phyloP scores from a whole-genome alignment of 2,113 vertebrate species.

The Notothenia coriiceps region DNA sequence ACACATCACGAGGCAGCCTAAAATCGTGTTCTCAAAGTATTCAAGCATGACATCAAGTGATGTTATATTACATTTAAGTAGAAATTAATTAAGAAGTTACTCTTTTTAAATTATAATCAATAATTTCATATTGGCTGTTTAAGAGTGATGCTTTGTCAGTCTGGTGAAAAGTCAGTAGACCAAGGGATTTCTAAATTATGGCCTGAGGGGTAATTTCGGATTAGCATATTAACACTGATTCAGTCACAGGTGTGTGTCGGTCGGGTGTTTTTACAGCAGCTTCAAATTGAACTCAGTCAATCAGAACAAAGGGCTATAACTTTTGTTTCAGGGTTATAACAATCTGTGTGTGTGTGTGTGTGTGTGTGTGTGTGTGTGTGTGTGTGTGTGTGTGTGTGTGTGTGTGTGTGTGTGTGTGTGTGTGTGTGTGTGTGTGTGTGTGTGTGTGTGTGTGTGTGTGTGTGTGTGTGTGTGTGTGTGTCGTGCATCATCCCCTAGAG shows the following conservation, averaged over 20 bases:
- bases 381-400: slow-evolving; percentile 46
- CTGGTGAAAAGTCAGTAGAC: slow-evolving; percentile 8
- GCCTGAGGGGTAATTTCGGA: background rate
- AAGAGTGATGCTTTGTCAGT: background rate
- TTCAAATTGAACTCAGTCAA: slow-evolving; percentile 11
- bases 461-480: too few species aligned
- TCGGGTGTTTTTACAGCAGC: slow-evolving; percentile 4
- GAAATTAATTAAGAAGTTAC: background rate
- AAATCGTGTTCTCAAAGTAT: background rate
- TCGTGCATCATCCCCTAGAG: slow-evolving; percentile 40
- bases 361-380: slow-evolving; percentile 31
- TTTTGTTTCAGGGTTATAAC: slow-evolving; percentile 12
- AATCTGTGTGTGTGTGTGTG: background rate
- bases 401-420: slow-evolving; percentile 53
- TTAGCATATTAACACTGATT: slow-evolving; percentile 17
- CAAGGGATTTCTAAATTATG: slow-evolving; percentile 16
- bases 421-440: slow-evolving; percentile 27
- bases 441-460: background rate
- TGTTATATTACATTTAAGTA: background rate
- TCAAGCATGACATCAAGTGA: slow-evolving; percentile 7
- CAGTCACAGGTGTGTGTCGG: background rate
- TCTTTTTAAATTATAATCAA: background rate
- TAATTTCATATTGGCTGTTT: background rate
- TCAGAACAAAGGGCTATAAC: background rate
- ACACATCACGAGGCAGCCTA: background rate